These are phyloP conservation scores for Cladorhizidae sp. DNA, from an alignment of 37 sponge, comb jelly and placozoan species.

Conservation along the genomic window DNA sequence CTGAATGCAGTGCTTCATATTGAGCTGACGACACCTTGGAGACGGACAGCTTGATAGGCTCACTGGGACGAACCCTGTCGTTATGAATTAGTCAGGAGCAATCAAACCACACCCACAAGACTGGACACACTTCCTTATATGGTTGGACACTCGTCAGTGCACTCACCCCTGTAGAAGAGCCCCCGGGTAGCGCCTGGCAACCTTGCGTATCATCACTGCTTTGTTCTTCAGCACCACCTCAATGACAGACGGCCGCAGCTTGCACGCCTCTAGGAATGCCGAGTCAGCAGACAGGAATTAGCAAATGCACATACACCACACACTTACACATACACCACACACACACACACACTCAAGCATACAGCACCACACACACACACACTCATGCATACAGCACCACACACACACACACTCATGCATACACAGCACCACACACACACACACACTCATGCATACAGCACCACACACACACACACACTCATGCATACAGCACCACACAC, in stretches of 20 bases:
- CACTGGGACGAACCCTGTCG: slow-evolving; percentile 35
- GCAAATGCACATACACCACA: background rate
- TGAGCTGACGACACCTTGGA: slow-evolving; percentile 57
- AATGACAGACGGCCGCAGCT: slow-evolving; percentile 70
- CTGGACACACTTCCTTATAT: background rate
- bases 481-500: no score
- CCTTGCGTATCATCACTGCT: slow-evolving; percentile 61
- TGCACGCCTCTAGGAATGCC: slow-evolving; percentile 80
- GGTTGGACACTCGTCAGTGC: no score
- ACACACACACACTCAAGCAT: no score
- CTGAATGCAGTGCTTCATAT: slow-evolving; percentile 59
- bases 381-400: no score
- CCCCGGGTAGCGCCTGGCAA: background rate
- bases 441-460: no score
- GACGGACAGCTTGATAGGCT: slow-evolving; percentile 74
- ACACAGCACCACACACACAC: no score
- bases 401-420: no score
- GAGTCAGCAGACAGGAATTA: no score
- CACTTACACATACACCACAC: background rate
- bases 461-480: no score
- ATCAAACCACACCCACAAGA: background rate
- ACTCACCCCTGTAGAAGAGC: slow-evolving; percentile 34
- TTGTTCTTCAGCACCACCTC: slow-evolving; percentile 60
- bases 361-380: no score
- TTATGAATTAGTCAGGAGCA: background rate